Conservation (phyloP, 1,140 invertebrate genomes). For the Caenorhabditis brenneri region DNA sequence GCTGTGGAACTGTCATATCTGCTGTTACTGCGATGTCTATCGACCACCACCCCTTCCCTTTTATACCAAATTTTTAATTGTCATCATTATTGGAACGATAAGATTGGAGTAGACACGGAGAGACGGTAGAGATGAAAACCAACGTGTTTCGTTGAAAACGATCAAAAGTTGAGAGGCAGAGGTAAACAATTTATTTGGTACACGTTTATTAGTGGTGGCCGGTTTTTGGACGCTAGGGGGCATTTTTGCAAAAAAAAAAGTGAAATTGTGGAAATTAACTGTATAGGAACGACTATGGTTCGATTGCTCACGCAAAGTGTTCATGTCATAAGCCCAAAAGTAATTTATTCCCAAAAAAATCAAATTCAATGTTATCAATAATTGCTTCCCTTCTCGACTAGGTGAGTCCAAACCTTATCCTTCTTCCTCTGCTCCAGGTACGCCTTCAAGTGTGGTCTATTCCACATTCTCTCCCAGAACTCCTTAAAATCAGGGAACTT, state of each 20-base stretch:
- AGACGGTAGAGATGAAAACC: no score
- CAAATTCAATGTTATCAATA: background rate
- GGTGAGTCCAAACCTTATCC: background rate
- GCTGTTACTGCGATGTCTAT: background rate
- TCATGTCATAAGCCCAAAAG: no score
- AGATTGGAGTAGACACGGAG: no score
- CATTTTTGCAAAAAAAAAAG: background rate
- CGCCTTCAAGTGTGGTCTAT: conserved; percentile 61
- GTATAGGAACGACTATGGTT: no score
- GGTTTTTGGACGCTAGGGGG: no score
- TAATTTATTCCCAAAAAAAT: background rate
- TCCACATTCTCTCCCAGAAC: conserved; percentile 59
- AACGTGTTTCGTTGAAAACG: background rate
- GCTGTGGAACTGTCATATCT: background rate
- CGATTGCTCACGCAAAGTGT: no score
- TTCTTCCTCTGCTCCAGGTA: conserved; percentile 64
- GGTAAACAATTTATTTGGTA: background rate
- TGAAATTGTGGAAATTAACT: background rate
- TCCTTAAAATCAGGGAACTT: conserved; percentile 65
- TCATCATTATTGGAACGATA: no score
- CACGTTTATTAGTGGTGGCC: no score
- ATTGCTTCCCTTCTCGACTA: background rate
- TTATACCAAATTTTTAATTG: background rate
- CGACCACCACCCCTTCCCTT: background rate
- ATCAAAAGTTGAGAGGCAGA: background rate